A percentile compares a stretch with the other conserved stretches of the same genome.
phyloP scores from a whole-genome alignment of 2,113 vertebrate species.

The Grammomys surdaster region DNA sequence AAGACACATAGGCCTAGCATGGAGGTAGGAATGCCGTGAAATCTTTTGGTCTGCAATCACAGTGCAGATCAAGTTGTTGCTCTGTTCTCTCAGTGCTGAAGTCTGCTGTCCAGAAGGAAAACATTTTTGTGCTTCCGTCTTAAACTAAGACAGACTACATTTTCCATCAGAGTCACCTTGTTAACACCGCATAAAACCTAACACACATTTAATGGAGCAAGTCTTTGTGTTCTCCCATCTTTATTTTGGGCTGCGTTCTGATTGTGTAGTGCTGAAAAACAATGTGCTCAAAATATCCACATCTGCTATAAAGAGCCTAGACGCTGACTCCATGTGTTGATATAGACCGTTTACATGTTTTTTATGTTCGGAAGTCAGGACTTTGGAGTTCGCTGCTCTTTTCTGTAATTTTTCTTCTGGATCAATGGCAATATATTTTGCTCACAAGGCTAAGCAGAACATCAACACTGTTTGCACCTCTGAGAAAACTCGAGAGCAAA shows the following conservation, averaged over 20 bases:
- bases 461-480: not conserved
- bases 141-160: conserved; percentile 68
- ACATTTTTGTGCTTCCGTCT: conserved; percentile 60
- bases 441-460: not conserved
- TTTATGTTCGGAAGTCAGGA: not conserved
- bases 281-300: conserved; percentile 9
- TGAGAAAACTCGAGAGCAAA: conserved; percentile 17
- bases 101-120: conserved; percentile 70
- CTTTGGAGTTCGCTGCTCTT: not conserved
- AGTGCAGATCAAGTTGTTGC: conserved; percentile 76
- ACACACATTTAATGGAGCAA: conserved; percentile 55
- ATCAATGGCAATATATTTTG: not conserved
- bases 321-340: not conserved
- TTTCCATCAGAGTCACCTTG: conserved; percentile 70
- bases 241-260: conserved; percentile 43
- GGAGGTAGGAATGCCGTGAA: conserved; percentile 73
- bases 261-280: conserved; percentile 34
- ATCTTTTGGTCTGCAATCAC: conserved; percentile 66
- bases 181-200: conserved; percentile 61
- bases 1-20: conserved; percentile 74
- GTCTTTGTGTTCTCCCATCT: conserved; percentile 74
- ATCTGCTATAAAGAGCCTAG: conserved; percentile 3
- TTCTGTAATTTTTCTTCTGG: not conserved
- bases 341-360: not conserved
- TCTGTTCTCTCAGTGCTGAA: conserved; percentile 80